Evolutionary conservation across 2,797 vertebrate species (phyloP), one percentile per base, ranked within the genome.

Genomic region (Ceyx erithaca): DNA sequence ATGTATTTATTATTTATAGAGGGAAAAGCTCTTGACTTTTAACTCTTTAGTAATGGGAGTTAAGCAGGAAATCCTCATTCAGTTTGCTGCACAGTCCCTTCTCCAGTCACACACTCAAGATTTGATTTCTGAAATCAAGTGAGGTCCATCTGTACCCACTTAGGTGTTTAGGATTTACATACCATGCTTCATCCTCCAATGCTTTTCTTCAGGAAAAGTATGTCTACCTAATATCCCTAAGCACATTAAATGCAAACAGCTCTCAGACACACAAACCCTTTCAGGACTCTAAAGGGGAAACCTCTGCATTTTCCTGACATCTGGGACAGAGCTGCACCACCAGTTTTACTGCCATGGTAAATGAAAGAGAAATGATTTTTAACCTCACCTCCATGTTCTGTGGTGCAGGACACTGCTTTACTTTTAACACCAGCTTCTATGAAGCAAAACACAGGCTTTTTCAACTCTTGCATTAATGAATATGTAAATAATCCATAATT

Each of bases 321-420:
- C 40, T 48, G 31, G 76, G 35, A 22, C 43, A 90, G 90, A 84
- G 70, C 85, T 58, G 77, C 70, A 87, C 79, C 83, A 82, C 85
- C 73, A 85, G 80, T 89, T 96, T 96, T 93, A 84, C 89, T 93
- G 66, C 73, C 70, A 89, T 61, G 68, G 85, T 89, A 92, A 97
- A 93, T 63, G 83, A 93, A 96, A 97, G 87, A 93, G 86, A 95
- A 95, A 96, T 85, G 58, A 58, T 95, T 97, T 96, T 79, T 91
- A 90, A 89, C 54, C 51, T 86, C 88, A 89, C 88, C 96, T 96
- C 89, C 94, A 95, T 92, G 79, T 86, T 95, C 61, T 79, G 22
- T 58, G 46, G 28, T 40, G 46, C 71, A 85, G 77, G 68, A 75
- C 54, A 63, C 41, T 87, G 81, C 83, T 78, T 80, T 63, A 59